Evolutionary conservation across 2,888 invertebrate species (phyloP).

Genomic region (Ligdia adustata): DNA sequence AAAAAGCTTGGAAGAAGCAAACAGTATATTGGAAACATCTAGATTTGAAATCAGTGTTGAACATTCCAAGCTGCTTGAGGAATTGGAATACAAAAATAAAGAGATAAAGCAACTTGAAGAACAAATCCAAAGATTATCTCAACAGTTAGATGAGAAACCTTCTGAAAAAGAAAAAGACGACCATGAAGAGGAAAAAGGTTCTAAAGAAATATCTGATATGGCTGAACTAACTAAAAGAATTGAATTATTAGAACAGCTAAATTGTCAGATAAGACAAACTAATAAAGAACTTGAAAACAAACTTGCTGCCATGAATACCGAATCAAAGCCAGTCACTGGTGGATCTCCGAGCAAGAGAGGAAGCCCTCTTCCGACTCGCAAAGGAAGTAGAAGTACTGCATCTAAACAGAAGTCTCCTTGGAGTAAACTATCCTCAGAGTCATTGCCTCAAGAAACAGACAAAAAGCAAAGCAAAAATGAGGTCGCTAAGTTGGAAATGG

Average conservation of each 20-base stretch:
- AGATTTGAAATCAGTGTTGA: constrained; percentile 79
- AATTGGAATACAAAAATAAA: constrained; percentile 76
- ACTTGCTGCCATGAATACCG: constrained; percentile 57
- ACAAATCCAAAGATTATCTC: constrained; percentile 53
- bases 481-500: constrained; percentile 60
- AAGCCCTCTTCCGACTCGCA: constrained; percentile 69
- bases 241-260: constrained; percentile 77
- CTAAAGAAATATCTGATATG: constrained; percentile 74
- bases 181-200: constrained; percentile 84
- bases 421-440: constrained; percentile 70
- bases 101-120: constrained; percentile 66
- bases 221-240: constrained; percentile 75
- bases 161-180: constrained; percentile 58
- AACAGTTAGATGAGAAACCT: constrained; percentile 38
- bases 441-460: constrained; percentile 66
- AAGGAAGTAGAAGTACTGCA: constrained; percentile 68
- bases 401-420: constrained; percentile 76
- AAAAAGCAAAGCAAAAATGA: constrained; percentile 67
- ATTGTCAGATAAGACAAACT: constrained; percentile 80
- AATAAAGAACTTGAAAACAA: constrained; percentile 82
- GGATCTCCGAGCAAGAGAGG: constrained; percentile 63
- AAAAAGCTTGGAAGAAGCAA: constrained; percentile 81
- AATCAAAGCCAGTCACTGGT: constrained; percentile 51
- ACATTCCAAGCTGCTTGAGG: constrained; percentile 80
- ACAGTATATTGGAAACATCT: constrained; percentile 76